These are phyloP conservation scores for Pteromalus puparum DNA, from an alignment of 1,140 invertebrate species.

Conservation along the genomic window DNA sequence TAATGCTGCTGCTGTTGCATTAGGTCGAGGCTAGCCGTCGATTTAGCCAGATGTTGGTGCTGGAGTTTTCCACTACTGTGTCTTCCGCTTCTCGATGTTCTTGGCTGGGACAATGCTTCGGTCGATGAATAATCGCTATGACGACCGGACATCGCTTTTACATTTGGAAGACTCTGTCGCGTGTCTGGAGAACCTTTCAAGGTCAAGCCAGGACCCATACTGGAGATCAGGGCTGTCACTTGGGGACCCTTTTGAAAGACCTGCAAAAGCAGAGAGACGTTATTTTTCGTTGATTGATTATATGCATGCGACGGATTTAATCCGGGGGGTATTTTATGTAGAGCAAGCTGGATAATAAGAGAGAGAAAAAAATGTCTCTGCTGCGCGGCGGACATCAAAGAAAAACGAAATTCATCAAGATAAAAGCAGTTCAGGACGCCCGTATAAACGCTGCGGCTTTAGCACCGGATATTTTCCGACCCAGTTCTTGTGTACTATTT, in stretches of 20 bases:
- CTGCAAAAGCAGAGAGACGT: constrained; percentile 60
- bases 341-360: not conserved
- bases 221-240: constrained; percentile 76
- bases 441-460: not conserved
- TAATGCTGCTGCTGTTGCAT: constrained; percentile 61
- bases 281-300: no score
- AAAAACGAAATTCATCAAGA: constrained; percentile 16
- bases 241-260: constrained; percentile 81
- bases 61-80: not conserved
- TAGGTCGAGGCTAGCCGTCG: constrained; percentile 68
- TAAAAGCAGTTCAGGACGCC: not conserved
- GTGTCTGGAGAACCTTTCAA: constrained; percentile 66
- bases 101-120: constrained; percentile 23
- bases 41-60: constrained; percentile 66
- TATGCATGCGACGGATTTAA: not conserved
- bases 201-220: constrained; percentile 77
- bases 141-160: constrained; percentile 51
- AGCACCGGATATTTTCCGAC: not conserved
- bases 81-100: not conserved
- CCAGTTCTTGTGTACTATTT: not conserved
- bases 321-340: not conserved
- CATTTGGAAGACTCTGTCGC: constrained; percentile 66
- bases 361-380: not conserved
- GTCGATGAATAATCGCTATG: constrained; percentile 65
- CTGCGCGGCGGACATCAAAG: not conserved